Conservation (phyloP, 2,113 vertebrate species). For the Oncorhynchus kisutch region DNA sequence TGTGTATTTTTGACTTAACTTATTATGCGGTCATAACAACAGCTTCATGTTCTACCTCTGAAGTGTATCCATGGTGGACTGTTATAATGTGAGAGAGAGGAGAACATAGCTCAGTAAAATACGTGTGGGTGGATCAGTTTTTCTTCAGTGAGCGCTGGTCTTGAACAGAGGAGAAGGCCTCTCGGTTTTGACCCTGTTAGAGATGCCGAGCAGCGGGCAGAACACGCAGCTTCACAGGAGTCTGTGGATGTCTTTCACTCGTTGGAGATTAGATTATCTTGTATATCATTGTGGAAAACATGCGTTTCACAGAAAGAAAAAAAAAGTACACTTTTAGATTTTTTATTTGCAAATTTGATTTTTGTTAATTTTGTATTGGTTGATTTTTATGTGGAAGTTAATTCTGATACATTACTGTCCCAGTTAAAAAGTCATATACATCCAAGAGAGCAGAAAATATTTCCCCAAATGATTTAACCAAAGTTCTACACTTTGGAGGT, state of each 20-base stretch:
- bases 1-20: too few relatives aligned
- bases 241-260: conserved; percentile 38
- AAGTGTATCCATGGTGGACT: too few relatives aligned
- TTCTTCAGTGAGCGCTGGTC: conserved; percentile 43
- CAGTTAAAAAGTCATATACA: background rate
- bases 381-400: too few relatives aligned
- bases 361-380: background rate
- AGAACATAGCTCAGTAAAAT: conserved; percentile 43
- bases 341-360: background rate
- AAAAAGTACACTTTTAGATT: background rate
- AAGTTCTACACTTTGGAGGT: background rate
- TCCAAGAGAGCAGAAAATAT: background rate
- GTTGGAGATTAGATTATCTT: background rate
- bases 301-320: background rate
- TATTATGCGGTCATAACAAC: too few relatives aligned
- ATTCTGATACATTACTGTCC: background rate
- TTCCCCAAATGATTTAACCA: background rate
- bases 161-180: conserved; percentile 57
- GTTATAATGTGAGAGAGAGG: too few relatives aligned
- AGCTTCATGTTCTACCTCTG: too few relatives aligned
- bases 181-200: conserved; percentile 64
- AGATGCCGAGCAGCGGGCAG: conserved; percentile 59
- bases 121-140: conserved; percentile 67
- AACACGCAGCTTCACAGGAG: conserved; percentile 54
- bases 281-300: background rate